phyloP scores from a whole-genome alignment of 1,140 invertebrate species.

The Coelopa frigida region DNA sequence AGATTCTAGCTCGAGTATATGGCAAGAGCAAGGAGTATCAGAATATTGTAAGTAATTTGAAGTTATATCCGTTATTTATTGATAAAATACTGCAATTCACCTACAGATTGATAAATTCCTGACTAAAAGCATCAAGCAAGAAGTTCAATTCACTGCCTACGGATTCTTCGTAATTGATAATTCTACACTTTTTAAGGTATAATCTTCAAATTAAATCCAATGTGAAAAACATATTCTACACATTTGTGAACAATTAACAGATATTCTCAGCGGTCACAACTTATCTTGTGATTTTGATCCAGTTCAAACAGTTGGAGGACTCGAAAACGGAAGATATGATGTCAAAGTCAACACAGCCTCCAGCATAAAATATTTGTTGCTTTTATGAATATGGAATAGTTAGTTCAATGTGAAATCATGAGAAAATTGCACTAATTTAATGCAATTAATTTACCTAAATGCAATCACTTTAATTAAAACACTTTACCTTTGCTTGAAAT shows the following conservation, averaged over 20 bases:
- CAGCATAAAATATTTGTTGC: background rate
- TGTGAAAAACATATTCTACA: too few relatives aligned
- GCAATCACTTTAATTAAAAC: too few relatives aligned
- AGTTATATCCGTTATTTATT: background rate
- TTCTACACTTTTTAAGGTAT: slow-evolving; percentile 41
- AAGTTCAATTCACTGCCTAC: slow-evolving; percentile 40
- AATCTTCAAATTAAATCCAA: background rate
- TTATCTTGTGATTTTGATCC: slow-evolving; percentile 40
- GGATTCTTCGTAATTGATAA: slow-evolving; percentile 43
- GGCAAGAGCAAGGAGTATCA: slow-evolving; percentile 35
- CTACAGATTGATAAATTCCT: slow-evolving; percentile 40
- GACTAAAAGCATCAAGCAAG: slow-evolving; percentile 42
- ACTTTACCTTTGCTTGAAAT: too few relatives aligned
- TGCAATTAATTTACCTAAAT: too few relatives aligned
- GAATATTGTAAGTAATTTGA: slow-evolving; percentile 30
- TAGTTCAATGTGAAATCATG: too few relatives aligned
- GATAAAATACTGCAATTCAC: background rate
- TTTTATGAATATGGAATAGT: too few relatives aligned
- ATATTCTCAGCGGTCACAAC: slow-evolving; percentile 43
- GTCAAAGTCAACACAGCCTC: too few relatives aligned
- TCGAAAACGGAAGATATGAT: slow-evolving; percentile 34
- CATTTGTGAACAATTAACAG: slow-evolving; percentile 12
- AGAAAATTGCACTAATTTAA: too few relatives aligned
- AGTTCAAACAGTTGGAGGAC: slow-evolving; percentile 41
- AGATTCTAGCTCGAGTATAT: slow-evolving; percentile 36